These are phyloP conservation scores for Australoheros facetus DNA, from an alignment of 2,797 vertebrate genomes.

Conservation along the genomic window DNA sequence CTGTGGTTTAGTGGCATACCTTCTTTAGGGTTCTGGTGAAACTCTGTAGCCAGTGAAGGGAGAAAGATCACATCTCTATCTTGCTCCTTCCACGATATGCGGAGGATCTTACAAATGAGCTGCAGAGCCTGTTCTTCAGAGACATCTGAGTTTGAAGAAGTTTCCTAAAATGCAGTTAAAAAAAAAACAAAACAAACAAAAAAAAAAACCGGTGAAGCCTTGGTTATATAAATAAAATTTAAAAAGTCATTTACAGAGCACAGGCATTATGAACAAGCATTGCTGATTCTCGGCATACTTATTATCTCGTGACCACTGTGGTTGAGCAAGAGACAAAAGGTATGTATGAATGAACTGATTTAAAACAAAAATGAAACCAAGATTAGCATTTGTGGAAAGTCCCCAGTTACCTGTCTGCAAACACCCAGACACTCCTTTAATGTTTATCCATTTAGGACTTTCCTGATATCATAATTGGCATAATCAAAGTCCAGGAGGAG, in stretches of 20 bases:
- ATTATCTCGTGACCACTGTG: background rate
- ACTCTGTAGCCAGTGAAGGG: slow-evolving; percentile 91
- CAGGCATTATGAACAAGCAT: background rate
- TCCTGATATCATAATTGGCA: background rate
- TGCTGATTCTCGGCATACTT: background rate
- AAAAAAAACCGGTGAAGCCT: background rate
- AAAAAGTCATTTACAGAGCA: background rate
- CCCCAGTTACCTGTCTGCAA: background rate
- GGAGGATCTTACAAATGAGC: slow-evolving; percentile 98
- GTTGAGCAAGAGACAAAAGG: background rate
- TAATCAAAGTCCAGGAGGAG: slow-evolving; percentile 20
- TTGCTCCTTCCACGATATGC: slow-evolving; percentile 98
- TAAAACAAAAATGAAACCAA: slow-evolving; percentile 34
- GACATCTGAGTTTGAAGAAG: slow-evolving; percentile 88
- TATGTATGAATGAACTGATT: background rate
- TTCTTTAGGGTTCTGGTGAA: slow-evolving; percentile 93
- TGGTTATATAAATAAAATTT: background rate
- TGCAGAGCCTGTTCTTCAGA: slow-evolving; percentile 97
- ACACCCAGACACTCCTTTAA: background rate
- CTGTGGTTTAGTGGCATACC: slow-evolving; percentile 75
- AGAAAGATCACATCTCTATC: slow-evolving; percentile 98
- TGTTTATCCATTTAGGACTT: background rate
- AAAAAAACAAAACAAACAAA: background rate
- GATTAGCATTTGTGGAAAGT: slow-evolving; percentile 10
- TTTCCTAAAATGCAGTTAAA: slow-evolving; percentile 84